Conservation (phyloP, 2,113 vertebrate genomes). For the Astur gentilis region DNA sequence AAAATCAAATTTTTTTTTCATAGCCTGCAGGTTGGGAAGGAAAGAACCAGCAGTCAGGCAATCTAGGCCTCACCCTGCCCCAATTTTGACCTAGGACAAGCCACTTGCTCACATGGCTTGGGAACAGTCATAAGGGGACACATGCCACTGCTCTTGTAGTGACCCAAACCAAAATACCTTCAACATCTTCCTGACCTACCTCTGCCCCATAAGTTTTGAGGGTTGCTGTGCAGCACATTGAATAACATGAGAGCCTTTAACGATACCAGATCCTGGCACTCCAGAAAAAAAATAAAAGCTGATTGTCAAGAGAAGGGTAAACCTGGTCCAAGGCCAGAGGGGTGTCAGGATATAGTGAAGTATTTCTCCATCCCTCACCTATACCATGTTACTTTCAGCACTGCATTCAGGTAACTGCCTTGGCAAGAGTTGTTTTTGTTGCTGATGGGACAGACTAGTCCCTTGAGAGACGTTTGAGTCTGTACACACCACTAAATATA, state of each 20-base stretch:
- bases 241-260: background rate
- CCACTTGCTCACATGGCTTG: background rate
- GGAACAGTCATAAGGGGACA: background rate
- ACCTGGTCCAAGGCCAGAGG: background rate
- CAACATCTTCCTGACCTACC: background rate
- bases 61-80: background rate
- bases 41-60: background rate
- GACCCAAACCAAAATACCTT: background rate
- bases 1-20: background rate
- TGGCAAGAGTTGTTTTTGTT: background rate
- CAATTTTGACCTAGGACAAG: background rate
- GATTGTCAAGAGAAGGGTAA: background rate
- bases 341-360: background rate
- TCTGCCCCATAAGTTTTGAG: background rate
- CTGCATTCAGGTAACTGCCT: background rate
- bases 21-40: background rate
- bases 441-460: background rate
- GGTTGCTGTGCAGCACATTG: background rate
- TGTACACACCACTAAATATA: background rate
- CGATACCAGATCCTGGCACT: background rate
- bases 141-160: background rate
- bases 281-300: background rate
- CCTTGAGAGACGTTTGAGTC: background rate
- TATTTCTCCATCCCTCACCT: background rate
- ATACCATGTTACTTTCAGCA: background rate